Percentiles rank a stretch among this genome's conserved stretches.
These are phyloP conservation scores for Nineta flava DNA, from an alignment of 2,888 invertebrate species.

Conservation along the genomic window DNA sequence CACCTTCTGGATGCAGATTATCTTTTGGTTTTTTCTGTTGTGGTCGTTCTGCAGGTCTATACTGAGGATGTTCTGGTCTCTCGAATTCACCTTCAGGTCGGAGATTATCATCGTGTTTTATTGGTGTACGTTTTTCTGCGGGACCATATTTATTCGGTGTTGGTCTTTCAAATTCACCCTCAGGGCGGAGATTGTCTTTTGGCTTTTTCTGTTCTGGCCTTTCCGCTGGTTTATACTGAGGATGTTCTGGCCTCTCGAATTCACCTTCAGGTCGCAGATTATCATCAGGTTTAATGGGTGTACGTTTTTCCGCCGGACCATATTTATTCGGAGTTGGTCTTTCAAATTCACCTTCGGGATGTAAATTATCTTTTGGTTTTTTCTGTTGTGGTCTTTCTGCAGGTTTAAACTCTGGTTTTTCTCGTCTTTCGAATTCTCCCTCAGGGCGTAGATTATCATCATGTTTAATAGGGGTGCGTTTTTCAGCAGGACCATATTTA, in stretches of 20 bases:
- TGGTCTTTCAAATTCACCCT: slow-evolving; percentile 35
- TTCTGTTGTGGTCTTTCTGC: slow-evolving; percentile 29
- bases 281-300: slow-evolving; percentile 20
- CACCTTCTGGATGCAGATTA: slow-evolving; percentile 29
- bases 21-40: slow-evolving; percentile 22
- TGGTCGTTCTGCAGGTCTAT: slow-evolving; percentile 24
- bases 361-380: slow-evolving; percentile 29
- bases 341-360: slow-evolving; percentile 35
- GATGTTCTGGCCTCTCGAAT: slow-evolving; percentile 23
- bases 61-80: slow-evolving; percentile 24
- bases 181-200: slow-evolving; percentile 33
- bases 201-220: slow-evolving; percentile 32
- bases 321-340: slow-evolving; percentile 17
- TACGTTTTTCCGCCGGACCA: slow-evolving; percentile 21
- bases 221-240: slow-evolving; percentile 28
- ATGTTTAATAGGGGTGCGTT: slow-evolving; percentile 35
- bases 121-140: slow-evolving; percentile 27
- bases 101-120: slow-evolving; percentile 27
- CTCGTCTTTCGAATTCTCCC: slow-evolving; percentile 24
- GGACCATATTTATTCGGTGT: slow-evolving; percentile 31
- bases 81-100: slow-evolving; percentile 30
- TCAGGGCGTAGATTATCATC: slow-evolving; percentile 29
- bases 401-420: slow-evolving; percentile 18
- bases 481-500: slow-evolving; percentile 35
- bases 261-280: slow-evolving; percentile 32